Conservation (phyloP, 2,888 invertebrate species). For the Andrena haemorrhoa region DNA sequence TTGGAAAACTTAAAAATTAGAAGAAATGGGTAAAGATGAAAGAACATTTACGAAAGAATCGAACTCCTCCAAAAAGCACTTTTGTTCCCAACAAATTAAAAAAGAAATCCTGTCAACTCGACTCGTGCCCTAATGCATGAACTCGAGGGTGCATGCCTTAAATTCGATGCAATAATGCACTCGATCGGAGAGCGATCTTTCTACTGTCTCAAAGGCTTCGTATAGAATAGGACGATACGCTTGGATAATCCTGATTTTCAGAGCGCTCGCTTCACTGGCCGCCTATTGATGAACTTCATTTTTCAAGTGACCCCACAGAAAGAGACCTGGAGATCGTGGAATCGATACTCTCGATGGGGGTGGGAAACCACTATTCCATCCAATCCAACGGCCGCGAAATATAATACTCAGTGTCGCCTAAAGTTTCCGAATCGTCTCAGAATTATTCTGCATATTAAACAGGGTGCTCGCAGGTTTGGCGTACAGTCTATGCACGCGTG, state of each 20-base stretch:
- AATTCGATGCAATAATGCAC: conserved; percentile 16
- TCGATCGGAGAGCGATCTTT: conserved; percentile 25
- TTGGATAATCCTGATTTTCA: conserved; percentile 37
- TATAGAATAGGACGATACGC: conserved; percentile 21
- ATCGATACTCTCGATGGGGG: background rate
- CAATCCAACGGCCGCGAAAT: background rate
- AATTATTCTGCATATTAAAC: background rate
- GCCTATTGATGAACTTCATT: conserved; percentile 31
- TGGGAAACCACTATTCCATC: background rate
- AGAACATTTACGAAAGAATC: too few relatives aligned
- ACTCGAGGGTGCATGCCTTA: conserved; percentile 5
- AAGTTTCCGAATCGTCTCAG: background rate
- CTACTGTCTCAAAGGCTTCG: conserved; percentile 23
- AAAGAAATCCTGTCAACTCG: background rate
- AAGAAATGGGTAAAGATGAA: background rate
- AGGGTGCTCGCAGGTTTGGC: background rate
- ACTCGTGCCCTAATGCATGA: background rate
- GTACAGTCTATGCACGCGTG: too few relatives aligned
- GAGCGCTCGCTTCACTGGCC: conserved; percentile 20
- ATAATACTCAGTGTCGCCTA: background rate
- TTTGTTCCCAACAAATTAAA: background rate
- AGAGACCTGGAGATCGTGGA: background rate
- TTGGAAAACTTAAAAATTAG: background rate
- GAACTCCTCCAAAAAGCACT: too few relatives aligned
- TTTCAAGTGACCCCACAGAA: conserved; percentile 30